Conservation (phyloP, 2,113 vertebrate species). For the Dendrocopos noguchii region DNA sequence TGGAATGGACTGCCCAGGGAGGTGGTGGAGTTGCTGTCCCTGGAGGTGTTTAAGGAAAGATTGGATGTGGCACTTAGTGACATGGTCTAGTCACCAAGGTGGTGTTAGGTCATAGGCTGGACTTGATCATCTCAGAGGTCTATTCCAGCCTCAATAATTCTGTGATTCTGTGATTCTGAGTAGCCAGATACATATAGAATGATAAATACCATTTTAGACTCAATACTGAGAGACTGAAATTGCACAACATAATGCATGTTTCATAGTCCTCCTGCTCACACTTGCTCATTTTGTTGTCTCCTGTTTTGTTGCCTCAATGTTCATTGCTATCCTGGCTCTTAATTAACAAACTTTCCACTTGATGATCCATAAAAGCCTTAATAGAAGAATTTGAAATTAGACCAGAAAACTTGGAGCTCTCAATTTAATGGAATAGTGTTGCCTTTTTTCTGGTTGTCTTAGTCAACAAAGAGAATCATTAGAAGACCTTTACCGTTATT, state of each 20-base stretch:
- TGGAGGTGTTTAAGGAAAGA: too few relatives aligned
- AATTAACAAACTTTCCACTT: not conserved
- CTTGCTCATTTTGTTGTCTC: not conserved
- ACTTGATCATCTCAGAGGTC: too few relatives aligned
- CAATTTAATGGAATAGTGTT: not conserved
- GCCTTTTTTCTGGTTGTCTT: not conserved
- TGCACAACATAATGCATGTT: accelerated
- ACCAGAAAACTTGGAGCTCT: not conserved
- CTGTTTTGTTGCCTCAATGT: not conserved
- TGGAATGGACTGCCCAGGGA: too few relatives aligned
- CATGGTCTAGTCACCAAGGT: too few relatives aligned
- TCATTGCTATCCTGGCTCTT: not conserved
- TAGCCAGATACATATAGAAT: not conserved
- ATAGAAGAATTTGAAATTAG: not conserved
- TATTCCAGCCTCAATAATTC: too few relatives aligned
- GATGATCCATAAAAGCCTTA: not conserved
- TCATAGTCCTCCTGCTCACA: not conserved
- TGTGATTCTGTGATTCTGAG: not conserved
- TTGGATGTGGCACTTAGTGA: too few relatives aligned
- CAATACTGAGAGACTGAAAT: not conserved
- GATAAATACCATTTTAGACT: not conserved
- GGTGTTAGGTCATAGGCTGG: too few relatives aligned
- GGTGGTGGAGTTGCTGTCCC: too few relatives aligned
- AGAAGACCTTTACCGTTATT: not conserved
- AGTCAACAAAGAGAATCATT: not conserved